phyloP scores from a whole-genome alignment of 2,888 invertebrate species.

The Arrhopalites spinosus region DNA sequence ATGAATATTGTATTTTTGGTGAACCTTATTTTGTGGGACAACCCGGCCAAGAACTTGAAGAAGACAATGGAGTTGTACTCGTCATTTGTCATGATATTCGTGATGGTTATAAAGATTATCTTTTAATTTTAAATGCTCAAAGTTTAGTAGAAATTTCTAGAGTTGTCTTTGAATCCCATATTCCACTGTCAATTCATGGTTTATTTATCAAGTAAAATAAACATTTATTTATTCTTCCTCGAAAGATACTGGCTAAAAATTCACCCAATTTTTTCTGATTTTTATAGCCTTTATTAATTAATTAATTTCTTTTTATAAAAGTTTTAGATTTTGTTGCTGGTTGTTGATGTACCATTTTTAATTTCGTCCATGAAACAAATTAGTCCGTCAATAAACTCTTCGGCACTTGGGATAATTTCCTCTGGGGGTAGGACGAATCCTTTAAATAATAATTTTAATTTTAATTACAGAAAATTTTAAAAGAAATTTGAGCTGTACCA shows the following conservation, averaged over 20 bases:
- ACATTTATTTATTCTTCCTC: neutral
- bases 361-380: constrained; percentile 45
- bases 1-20: neutral
- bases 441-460: too few relatives aligned
- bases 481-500: too few relatives aligned
- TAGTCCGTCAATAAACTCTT: constrained; percentile 47
- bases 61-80: neutral
- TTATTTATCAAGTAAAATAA: neutral
- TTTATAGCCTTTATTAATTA: too few relatives aligned
- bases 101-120: neutral
- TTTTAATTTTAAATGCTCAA: constrained; percentile 6
- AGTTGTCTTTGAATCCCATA: neutral
- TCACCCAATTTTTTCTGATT: too few relatives aligned
- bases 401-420: constrained; percentile 41
- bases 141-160: neutral
- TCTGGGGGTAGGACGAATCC: constrained; percentile 44
- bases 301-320: too few relatives aligned
- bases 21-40: neutral
- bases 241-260: too few relatives aligned
- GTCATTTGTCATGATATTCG: neutral
- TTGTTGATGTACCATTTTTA: constrained; percentile 8
- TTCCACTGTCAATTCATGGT: neutral
- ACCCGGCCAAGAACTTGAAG: neutral
- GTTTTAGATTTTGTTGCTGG: neutral
- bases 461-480: too few relatives aligned